phyloP scores from a whole-genome alignment of 2,888 invertebrate species.

The Bruchidius siliquastri region DNA sequence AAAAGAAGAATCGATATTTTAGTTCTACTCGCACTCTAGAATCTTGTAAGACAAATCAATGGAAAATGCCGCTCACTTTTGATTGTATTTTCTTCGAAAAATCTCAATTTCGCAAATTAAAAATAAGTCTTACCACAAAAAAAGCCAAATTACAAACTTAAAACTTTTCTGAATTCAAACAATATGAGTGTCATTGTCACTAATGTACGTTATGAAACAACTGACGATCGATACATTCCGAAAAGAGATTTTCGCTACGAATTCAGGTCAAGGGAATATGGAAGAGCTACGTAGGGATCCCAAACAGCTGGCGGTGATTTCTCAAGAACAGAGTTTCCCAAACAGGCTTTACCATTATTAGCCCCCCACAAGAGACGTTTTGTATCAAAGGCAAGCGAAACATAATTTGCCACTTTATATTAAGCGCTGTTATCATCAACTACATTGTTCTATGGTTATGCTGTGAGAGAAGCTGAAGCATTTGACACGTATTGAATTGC shows the following conservation, averaged over 20 bases:
- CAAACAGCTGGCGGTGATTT: not conserved
- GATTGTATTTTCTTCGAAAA: too few species aligned
- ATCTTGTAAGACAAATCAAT: too few species aligned
- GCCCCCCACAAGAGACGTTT: not conserved
- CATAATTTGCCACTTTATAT: not conserved
- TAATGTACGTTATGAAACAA: not conserved
- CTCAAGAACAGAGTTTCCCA: not conserved
- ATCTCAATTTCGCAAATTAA: too few species aligned
- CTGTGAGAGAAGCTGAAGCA: not conserved
- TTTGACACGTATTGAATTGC: not conserved
- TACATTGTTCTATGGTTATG: not conserved
- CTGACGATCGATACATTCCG: not conserved
- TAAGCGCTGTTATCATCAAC: not conserved
- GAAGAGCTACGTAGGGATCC: not conserved
- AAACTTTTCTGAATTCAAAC: too few species aligned
- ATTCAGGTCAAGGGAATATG: not conserved
- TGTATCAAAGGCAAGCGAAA: not conserved
- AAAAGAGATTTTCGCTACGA: not conserved
- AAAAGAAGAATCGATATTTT: too few species aligned
- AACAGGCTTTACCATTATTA: not conserved
- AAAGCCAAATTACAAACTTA: too few species aligned
- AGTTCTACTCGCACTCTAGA: too few species aligned
- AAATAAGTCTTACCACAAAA: too few species aligned
- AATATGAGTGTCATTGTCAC: too few species aligned
- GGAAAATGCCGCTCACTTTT: too few species aligned